Base-by-base conservation (phyloP, 64 coral and sea anemone genomes). In the Acropora yongei region DNA sequence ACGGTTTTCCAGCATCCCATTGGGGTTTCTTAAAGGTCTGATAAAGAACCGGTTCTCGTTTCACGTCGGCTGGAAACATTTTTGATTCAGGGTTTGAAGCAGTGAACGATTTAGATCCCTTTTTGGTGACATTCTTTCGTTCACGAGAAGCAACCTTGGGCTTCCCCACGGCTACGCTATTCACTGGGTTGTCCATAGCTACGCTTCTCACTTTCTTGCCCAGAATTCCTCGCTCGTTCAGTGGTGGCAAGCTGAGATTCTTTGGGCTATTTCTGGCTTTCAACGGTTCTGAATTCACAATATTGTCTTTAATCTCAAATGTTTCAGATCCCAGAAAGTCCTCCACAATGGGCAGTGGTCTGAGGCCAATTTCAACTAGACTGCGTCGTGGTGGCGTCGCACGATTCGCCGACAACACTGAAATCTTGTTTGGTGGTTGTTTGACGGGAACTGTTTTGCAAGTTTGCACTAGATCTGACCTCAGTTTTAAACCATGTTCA, bases 1-100 rank as follows among this genome's bases (percentile, higher is more conserved):
- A 85, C 1, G 82, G 65, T 85, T 47, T 68, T 6, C 42, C 82
- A n/a, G 43, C 63, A 49, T 71, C 42, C 43, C 61, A 85, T 48
- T 30, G 69, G 7, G 63, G 44, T 12, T 85, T 85, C 1, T 12
- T 3, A 9, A 18, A 13, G 10, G 41, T 46, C 5, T n/a, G 4
- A 1, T 30, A 4, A 85, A 39, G 13, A 72, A 41, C 17, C 12
- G 79, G 16, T 18, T 18, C 1, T 10, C 42, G 44, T 19, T 47
- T 2, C 41, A 11, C 63, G 10, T 18, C 72, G 44, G 17, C 17
- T 2, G 80, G 41, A 46, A 84, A 10, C 43, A 17, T 61, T 8
- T 18, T 61, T 41, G 41, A 68, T 17, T 12, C 41, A 8, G 44
- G 41, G 6, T 18, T 13, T 8, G 9, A 44, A 42, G 53, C 63